These are phyloP conservation scores for Pithys albifrons DNA, from an alignment of 2,113 vertebrate genomes.

Conservation along the genomic window DNA sequence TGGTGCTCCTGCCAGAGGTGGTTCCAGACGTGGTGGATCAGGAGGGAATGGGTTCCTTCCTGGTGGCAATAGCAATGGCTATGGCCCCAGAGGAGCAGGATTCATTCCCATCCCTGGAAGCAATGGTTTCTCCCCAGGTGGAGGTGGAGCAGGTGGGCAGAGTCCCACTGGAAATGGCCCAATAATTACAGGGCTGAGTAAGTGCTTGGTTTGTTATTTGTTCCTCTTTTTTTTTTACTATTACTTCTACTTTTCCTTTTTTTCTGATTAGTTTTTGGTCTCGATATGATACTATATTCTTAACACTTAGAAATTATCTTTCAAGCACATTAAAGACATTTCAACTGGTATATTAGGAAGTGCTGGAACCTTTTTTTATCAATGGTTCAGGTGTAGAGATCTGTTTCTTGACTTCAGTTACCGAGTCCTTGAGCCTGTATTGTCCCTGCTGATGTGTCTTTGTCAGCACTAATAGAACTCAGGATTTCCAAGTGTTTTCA, in stretches of 20 bases:
- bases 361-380: background rate
- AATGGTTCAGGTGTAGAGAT: background rate
- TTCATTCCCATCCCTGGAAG: constrained; percentile 75
- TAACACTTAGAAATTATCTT: background rate
- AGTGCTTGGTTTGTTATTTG: constrained; percentile 24
- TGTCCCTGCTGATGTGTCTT: background rate
- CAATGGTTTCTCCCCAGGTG: constrained; percentile 74
- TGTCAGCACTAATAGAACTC: background rate
- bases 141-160: constrained; percentile 64
- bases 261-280: background rate
- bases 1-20: constrained; percentile 56
- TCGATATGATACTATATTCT: background rate
- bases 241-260: background rate
- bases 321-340: background rate
- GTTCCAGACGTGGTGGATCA: constrained; percentile 67
- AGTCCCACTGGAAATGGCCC: constrained; percentile 49
- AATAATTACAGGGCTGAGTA: constrained; percentile 78
- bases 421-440: background rate
- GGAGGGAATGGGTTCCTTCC: constrained; percentile 62
- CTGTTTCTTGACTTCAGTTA: background rate
- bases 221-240: background rate
- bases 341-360: background rate
- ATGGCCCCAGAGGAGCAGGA: constrained; percentile 65
- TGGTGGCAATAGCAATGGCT: constrained; percentile 63
- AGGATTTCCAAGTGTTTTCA: background rate